Percentiles rank a stretch among this genome's conserved stretches.
These are phyloP conservation scores for Clistopyga incitator DNA, from an alignment of 2,888 invertebrate genomes.

Conservation along the genomic window DNA sequence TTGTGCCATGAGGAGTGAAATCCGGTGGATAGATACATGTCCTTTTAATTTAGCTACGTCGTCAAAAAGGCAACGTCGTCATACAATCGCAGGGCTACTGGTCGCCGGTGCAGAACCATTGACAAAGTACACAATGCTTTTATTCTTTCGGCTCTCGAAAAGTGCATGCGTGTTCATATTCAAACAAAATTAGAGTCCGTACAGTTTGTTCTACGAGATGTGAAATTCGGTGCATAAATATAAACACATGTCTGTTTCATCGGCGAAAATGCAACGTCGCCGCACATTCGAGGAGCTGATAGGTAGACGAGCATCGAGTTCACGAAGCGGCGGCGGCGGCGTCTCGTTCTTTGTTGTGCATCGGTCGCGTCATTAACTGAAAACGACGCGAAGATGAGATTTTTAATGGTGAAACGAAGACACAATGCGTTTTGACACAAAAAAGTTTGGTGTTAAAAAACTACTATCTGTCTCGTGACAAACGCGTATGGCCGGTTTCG, in stretches of 20 bases:
- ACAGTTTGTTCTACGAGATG: neutral
- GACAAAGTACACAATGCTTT: neutral
- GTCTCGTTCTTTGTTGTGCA: neutral
- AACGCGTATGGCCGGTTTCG: constrained; percentile 3
- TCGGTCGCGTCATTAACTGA: neutral
- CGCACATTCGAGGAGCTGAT: neutral
- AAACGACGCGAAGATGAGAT: neutral
- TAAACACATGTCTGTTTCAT: neutral
- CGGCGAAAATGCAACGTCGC: neutral
- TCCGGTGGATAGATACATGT: neutral
- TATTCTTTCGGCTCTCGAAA: neutral
- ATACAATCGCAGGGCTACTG: neutral
- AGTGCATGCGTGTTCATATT: neutral
- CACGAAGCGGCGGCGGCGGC: neutral
- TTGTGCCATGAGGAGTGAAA: neutral
- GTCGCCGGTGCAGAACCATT: neutral
- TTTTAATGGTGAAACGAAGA: neutral
- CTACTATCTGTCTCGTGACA: neutral
- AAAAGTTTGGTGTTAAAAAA: neutral
- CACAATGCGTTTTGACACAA: neutral
- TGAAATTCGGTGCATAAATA: neutral
- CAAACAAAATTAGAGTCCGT: neutral
- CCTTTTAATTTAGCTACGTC: neutral
- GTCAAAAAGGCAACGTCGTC: neutral
- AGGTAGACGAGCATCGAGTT: neutral